Evolutionary conservation across 2,888 invertebrate genomes (phyloP), one percentile per base, ranked within the genome.

Genomic region (Strigamia maritima): DNA sequence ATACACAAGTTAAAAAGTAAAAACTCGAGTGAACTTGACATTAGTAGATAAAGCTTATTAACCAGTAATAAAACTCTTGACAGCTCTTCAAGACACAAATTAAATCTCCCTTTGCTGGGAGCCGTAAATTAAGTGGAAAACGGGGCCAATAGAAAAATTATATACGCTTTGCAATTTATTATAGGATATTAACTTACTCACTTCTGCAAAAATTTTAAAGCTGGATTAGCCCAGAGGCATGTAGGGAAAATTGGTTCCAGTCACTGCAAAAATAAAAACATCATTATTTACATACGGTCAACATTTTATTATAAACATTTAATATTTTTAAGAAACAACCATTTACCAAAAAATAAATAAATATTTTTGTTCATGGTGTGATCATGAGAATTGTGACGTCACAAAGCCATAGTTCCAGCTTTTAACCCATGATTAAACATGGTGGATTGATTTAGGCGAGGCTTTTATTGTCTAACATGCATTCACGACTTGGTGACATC

Each of bases 201-300:
- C 70, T 19, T 70, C 24, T 70, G 70, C 70, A 28, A 70, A 28
- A 14, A 70, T 28, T 28, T 70, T 24, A 70, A 28, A 70, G 70
- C 70, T 28, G 70, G 28, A 70, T 70, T 70, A 70, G 28, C 70
- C 70, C 70, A 70, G 70, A 70, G 70, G 70, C 70, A 70, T 70
- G 70, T 28, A 70, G 70, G 28, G 14, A 12, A 16, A 70, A 22
- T 28, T 22, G 28, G 70, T 28, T 70, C 28, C 70, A 24, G 24
- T 70, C 70, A 70, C 70, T 70, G 70, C 70, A 70, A 70, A 70
- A 70, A 70, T 28, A 28, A 16, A n/a, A 70, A 70, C 24, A 14
- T 3, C 14, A 16, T 70, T 70, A 28, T 28, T 70, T 28, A 70
- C 24, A 28, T 14, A 19, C 70, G 12, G 12, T 22, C 7, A 6